A percentile compares a stretch with the other conserved stretches of the same genome.
phyloP scores from a whole-genome alignment of 2,113 vertebrate genomes.

The Eulemur rufifrons region DNA sequence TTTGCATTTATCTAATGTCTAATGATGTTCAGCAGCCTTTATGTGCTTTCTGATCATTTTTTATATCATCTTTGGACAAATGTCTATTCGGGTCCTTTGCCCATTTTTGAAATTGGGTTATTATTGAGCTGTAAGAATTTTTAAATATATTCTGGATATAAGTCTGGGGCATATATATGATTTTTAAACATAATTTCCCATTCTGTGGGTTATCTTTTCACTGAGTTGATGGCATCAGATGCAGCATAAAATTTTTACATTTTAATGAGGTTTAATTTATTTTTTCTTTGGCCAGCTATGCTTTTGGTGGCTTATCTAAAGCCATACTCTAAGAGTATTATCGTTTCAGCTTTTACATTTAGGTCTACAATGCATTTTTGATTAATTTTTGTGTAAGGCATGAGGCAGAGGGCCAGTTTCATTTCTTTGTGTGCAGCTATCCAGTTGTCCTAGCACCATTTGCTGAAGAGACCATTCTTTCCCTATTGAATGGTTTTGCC shows the following conservation, averaged over 20 bases:
- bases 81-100: not conserved
- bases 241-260: not conserved
- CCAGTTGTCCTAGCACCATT: not conserved
- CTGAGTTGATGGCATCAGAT: not conserved
- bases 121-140: not conserved
- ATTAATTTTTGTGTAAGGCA: not conserved
- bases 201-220: not conserved
- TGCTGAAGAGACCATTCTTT: conserved; percentile 9
- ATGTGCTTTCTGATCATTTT: not conserved
- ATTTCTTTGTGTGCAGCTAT: not conserved
- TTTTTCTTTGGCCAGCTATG: not conserved
- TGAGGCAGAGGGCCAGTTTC: not conserved
- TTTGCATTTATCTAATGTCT: not conserved
- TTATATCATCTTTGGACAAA: not conserved
- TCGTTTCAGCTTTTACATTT: not conserved
- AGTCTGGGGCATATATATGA: not conserved
- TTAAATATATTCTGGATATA: not conserved
- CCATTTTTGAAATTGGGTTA: not conserved
- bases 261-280: not conserved
- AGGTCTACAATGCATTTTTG: not conserved
- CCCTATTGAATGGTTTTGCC: not conserved
- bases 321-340: not conserved
- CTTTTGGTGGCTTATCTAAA: not conserved
- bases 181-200: not conserved
- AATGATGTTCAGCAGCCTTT: not conserved